These are phyloP conservation scores for Campylomormyrus tamandua DNA, from an alignment of 2,113 vertebrate genomes.

Conservation along the genomic window DNA sequence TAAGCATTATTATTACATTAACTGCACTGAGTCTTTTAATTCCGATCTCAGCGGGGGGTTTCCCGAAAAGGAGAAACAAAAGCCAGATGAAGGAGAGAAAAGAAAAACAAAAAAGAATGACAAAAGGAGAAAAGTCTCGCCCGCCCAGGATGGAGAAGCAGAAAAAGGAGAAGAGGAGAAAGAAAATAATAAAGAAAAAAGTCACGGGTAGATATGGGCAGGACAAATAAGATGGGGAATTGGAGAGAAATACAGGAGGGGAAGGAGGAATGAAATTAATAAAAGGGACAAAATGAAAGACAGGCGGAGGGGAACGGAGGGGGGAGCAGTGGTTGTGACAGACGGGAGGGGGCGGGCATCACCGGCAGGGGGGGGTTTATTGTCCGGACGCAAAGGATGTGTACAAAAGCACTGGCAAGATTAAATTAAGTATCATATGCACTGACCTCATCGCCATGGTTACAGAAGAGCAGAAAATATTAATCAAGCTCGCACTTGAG, in stretches of 20 bases:
- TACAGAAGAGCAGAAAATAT: constrained; percentile 97
- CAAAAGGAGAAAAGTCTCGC: constrained; percentile 10
- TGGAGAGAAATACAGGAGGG: neutral
- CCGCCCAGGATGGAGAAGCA: neutral
- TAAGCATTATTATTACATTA: constrained; percentile 44
- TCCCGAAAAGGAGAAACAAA: constrained; percentile 39
- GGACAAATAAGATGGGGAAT: constrained; percentile 17
- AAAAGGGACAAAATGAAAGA: constrained; percentile 21
- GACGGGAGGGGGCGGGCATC: constrained; percentile 49
- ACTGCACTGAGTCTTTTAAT: constrained; percentile 45
- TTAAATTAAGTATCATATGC: constrained; percentile 99
- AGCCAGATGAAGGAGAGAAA: constrained; percentile 20
- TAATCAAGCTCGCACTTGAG: constrained; percentile 83
- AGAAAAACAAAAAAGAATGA: neutral
- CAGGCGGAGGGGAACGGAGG: constrained; percentile 10
- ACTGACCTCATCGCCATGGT: constrained; percentile 99
- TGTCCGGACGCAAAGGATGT: constrained; percentile 63
- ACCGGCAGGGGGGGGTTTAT: constrained; percentile 61
- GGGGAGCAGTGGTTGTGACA: neutral
- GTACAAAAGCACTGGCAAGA: constrained; percentile 84
- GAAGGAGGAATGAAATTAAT: constrained; percentile 4
- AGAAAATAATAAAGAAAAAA: constrained; percentile 10
- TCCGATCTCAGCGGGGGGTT: constrained; percentile 39
- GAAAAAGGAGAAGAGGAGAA: neutral
- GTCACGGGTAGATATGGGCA: constrained; percentile 4